phyloP scores from a whole-genome alignment of 2,797 vertebrate species.

The Aeoliscus strigatus region DNA sequence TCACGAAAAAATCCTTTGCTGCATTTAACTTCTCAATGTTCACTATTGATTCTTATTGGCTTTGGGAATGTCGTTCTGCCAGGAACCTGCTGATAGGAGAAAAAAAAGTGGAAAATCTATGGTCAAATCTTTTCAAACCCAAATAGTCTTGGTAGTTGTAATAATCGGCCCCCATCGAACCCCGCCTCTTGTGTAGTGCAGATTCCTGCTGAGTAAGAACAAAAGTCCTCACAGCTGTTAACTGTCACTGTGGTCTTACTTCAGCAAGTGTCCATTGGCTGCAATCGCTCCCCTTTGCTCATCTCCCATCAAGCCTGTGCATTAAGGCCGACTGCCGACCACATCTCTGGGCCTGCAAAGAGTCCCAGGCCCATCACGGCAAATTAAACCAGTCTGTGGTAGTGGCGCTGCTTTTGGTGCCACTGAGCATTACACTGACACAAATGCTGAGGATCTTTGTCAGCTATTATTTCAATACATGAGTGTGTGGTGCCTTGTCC shows the following conservation, averaged over 20 bases:
- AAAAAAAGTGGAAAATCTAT: too few species aligned
- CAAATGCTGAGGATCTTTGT: slow-evolving; percentile 74
- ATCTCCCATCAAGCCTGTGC: slow-evolving; percentile 61
- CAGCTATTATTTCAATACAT: slow-evolving; percentile 78
- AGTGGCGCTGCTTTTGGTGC: slow-evolving; percentile 70
- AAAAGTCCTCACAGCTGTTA: slow-evolving; percentile 73
- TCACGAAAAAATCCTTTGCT: too few species aligned
- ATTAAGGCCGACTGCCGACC: slow-evolving; percentile 63
- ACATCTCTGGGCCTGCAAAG: slow-evolving; percentile 56
- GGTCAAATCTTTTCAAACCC: too few species aligned
- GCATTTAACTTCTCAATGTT: too few species aligned
- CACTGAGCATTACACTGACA: slow-evolving; percentile 72
- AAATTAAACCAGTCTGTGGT: slow-evolving; percentile 68
- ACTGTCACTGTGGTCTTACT: slow-evolving; percentile 69
- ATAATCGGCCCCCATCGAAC: slow-evolving; percentile 67
- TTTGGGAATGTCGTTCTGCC: too few species aligned
- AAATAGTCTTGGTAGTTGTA: too few species aligned
- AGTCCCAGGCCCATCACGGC: slow-evolving; percentile 70
- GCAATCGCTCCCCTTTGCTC: slow-evolving; percentile 45
- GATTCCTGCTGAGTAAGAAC: slow-evolving; percentile 56
- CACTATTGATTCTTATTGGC: too few species aligned
- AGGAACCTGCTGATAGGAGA: too few species aligned
- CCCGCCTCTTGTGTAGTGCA: slow-evolving; percentile 46
- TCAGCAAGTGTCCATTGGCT: slow-evolving; percentile 63
- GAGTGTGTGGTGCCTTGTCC: slow-evolving; percentile 66